phyloP scores from a whole-genome alignment of 92 coral and sea anemone genomes.

The Pocillopora meandrina region DNA sequence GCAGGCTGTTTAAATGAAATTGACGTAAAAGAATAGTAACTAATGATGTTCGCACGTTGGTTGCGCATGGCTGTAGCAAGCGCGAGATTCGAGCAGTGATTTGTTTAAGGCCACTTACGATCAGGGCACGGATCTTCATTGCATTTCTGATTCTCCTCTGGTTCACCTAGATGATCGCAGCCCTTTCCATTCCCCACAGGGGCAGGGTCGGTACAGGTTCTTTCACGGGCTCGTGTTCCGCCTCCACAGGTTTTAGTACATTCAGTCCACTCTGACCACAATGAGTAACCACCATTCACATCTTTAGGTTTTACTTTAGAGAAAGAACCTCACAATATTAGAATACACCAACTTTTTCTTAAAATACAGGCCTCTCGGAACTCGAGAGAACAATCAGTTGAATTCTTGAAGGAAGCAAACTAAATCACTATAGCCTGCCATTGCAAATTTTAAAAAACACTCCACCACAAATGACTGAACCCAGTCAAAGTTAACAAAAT shows the following conservation, averaged over 20 bases:
- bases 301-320: slow-evolving; percentile 38
- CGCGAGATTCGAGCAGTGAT: neutral
- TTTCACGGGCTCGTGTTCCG: slow-evolving; percentile 46
- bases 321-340: neutral
- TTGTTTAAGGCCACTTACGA: slow-evolving; percentile 34
- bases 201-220: slow-evolving; percentile 63
- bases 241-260: slow-evolving; percentile 62
- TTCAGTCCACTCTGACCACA: slow-evolving; percentile 62
- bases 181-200: slow-evolving; percentile 57
- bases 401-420: too few relatives aligned
- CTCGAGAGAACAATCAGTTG: too few relatives aligned
- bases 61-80: neutral
- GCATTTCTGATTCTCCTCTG: slow-evolving; percentile 39
- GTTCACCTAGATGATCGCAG: slow-evolving; percentile 56
- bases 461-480: too few relatives aligned
- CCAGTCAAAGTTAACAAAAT: too few relatives aligned
- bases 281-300: slow-evolving; percentile 60
- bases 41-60: neutral
- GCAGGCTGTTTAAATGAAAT: slow-evolving; percentile 56
- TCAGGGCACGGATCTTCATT: slow-evolving; percentile 53
- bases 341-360: too few relatives aligned
- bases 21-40: neutral
- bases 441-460: too few relatives aligned
- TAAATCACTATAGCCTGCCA: too few relatives aligned
- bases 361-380: too few relatives aligned